Percentiles rank a stretch among this genome's conserved stretches.
phyloP scores from a whole-genome alignment of 2,888 invertebrate genomes.

The Ptilodon capucinus region DNA sequence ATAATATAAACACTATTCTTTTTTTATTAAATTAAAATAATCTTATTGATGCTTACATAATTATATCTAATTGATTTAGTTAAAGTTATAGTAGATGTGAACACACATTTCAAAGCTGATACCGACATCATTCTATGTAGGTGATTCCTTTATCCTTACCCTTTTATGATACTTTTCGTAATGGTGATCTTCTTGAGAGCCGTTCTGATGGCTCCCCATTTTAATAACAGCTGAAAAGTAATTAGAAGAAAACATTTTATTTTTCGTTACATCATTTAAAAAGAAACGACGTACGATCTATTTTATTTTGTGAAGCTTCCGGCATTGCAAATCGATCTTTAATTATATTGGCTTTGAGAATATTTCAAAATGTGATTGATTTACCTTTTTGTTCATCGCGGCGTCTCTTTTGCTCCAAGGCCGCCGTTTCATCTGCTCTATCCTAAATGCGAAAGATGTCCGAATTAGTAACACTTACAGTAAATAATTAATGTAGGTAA shows the following conservation, averaged over 20 bases:
- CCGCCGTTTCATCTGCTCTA: conserved; percentile 86
- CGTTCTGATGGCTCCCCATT: conserved; percentile 88
- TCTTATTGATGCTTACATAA: too few relatives aligned
- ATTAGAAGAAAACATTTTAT: background rate
- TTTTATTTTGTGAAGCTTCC: too few relatives aligned
- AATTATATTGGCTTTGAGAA: background rate
- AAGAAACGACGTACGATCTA: too few relatives aligned
- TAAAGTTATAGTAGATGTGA: too few relatives aligned
- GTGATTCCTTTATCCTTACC: conserved; percentile 70
- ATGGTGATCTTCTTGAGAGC: conserved; percentile 87
- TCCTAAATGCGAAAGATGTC: conserved; percentile 75
- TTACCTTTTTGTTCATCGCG: conserved; percentile 91
- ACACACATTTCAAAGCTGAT: too few relatives aligned
- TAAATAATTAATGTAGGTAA: conserved; percentile 11
- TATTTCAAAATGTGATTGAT: background rate
- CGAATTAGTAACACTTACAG: background rate
- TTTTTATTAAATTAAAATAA: too few relatives aligned
- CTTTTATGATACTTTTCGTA: conserved; percentile 90
- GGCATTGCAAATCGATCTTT: too few relatives aligned
- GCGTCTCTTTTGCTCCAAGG: conserved; percentile 88
- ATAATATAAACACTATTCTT: too few relatives aligned
- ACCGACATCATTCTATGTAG: conserved; percentile 10
- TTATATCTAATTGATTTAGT: too few relatives aligned
- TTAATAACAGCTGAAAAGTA: conserved; percentile 77
- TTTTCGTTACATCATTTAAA: too few relatives aligned